Percentiles rank a stretch among this genome's conserved stretches.
These are phyloP conservation scores for Sebastes minor DNA, from an alignment of 2,797 vertebrate genomes.

Conservation along the genomic window DNA sequence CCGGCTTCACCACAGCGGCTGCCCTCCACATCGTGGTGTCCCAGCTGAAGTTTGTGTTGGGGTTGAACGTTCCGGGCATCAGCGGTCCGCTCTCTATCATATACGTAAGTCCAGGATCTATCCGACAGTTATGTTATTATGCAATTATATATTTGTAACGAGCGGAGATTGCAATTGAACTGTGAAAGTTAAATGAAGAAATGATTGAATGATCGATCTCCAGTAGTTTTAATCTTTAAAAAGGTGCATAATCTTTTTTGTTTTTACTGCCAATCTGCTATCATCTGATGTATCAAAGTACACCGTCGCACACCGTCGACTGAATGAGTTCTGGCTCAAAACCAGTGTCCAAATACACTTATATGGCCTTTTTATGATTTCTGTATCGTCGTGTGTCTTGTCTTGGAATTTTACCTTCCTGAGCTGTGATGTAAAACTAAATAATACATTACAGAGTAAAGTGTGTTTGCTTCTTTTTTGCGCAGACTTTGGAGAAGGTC, in stretches of 20 bases:
- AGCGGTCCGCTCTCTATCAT: constrained; percentile 84
- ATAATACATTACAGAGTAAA: not conserved
- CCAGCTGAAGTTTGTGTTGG: constrained; percentile 94
- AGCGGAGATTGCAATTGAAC: rapidly evolving
- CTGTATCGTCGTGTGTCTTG: not conserved
- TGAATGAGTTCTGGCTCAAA: not conserved
- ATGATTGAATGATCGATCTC: no score
- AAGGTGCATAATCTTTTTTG: not conserved
- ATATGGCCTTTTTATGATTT: not conserved
- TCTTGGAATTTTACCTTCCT: not conserved
- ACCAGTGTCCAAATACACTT: not conserved
- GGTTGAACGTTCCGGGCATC: constrained; percentile 79
- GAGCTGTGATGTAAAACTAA: not conserved
- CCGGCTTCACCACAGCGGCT: constrained; percentile 92
- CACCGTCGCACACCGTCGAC: not conserved
- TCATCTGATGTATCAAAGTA: not conserved
- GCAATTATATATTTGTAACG: not conserved
- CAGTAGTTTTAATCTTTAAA: not conserved
- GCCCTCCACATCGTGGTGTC: constrained; percentile 92
- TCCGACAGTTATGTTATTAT: not conserved
- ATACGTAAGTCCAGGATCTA: constrained; percentile 81
- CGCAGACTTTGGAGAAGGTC: constrained; percentile 83
- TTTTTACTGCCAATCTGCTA: not conserved
- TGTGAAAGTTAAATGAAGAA: no score
- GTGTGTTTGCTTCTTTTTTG: constrained; percentile 21